These are phyloP conservation scores for Hystrix brachyura DNA, from an alignment of 2,113 vertebrate genomes.

Conservation along the genomic window DNA sequence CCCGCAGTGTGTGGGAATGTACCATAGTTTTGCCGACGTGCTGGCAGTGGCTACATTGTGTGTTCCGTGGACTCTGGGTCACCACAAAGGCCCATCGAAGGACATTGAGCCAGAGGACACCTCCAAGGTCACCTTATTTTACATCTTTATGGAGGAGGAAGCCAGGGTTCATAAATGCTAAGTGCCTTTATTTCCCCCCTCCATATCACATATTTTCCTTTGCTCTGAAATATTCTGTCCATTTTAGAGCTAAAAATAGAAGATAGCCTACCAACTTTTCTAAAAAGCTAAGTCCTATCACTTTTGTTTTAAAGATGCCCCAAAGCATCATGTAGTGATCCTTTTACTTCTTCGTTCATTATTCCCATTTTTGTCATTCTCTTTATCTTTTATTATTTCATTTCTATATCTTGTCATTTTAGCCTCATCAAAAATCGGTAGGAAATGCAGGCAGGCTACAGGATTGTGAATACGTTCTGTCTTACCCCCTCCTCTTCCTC, in stretches of 20 bases:
- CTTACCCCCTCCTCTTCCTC: too few relatives aligned
- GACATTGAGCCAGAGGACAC: background rate
- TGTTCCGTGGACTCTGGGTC: background rate
- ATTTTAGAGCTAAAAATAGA: background rate
- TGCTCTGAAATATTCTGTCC: background rate
- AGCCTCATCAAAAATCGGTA: background rate
- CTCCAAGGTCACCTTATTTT: background rate
- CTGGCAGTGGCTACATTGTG: accelerated
- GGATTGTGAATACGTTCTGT: background rate
- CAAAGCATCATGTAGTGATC: background rate
- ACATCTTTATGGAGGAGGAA: background rate
- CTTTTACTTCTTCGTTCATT: background rate
- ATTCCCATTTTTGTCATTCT: background rate
- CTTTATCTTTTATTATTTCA: background rate
- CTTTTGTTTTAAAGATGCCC: background rate
- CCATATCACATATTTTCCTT: background rate
- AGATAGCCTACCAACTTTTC: background rate
- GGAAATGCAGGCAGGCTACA: accelerated
- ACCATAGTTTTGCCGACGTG: accelerated
- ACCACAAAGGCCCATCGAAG: accelerated
- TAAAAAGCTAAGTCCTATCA: background rate
- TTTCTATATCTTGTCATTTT: background rate
- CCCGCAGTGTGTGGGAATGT: accelerated
- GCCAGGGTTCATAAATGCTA: too few relatives aligned
- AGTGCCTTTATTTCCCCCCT: too few relatives aligned